These are phyloP conservation scores for Thalpophila matura DNA, from an alignment of 2,888 invertebrate genomes.

Conservation along the genomic window DNA sequence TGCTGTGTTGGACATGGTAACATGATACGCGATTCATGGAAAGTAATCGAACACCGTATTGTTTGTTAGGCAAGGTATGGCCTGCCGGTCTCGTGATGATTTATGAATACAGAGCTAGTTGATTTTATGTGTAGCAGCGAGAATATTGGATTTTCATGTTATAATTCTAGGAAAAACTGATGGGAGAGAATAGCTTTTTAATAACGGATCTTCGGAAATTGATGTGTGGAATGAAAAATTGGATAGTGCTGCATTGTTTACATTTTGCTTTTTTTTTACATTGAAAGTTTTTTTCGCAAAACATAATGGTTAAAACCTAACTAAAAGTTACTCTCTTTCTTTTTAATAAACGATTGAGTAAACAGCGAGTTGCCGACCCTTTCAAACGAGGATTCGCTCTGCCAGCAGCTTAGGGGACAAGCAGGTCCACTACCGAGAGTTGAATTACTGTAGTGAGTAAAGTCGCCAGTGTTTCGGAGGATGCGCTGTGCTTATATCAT, in stretches of 20 bases:
- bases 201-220: background rate
- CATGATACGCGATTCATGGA: constrained; percentile 2
- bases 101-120: constrained; percentile 51
- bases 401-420: no score
- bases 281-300: no score
- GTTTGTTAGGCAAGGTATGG: constrained; percentile 54
- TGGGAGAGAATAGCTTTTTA: constrained; percentile 8
- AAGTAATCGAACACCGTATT: constrained; percentile 51
- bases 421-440: no score
- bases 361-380: no score
- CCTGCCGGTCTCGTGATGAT: constrained; percentile 53
- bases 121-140: constrained; percentile 30
- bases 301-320: no score
- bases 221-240: background rate
- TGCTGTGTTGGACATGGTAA: background rate
- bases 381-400: no score
- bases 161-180: constrained; percentile 19
- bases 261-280: background rate
- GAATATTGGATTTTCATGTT: constrained; percentile 35
- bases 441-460: no score
- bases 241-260: background rate
- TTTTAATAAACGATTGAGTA: no score
- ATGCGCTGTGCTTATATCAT: no score
- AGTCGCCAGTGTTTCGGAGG: no score
- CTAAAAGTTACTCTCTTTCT: no score